Conservation (phyloP, 2,888 invertebrate species). For the Xestia ashworthii region DNA sequence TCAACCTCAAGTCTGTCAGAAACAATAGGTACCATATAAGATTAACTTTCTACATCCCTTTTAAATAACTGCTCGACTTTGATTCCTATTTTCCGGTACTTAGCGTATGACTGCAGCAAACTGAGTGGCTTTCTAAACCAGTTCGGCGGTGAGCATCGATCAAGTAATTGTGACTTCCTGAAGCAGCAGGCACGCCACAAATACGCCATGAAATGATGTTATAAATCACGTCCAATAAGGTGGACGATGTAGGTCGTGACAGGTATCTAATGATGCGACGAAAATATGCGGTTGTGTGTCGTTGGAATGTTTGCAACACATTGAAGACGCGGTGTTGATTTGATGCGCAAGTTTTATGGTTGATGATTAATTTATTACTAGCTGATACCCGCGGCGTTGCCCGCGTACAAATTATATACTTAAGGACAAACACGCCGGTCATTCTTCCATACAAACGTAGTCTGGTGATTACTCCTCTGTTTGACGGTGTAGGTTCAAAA, state of each 20-base stretch:
- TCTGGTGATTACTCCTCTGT: too few species aligned
- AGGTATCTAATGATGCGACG: conserved; percentile 22
- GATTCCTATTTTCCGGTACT: conserved; percentile 42
- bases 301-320: conserved; percentile 25
- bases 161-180: conserved; percentile 61
- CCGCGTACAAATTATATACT: too few species aligned
- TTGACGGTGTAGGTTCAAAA: too few species aligned
- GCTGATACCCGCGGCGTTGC: too few species aligned
- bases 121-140: conserved; percentile 62
- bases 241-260: conserved; percentile 45
- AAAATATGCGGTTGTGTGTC: conserved; percentile 35
- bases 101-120: conserved; percentile 35
- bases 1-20: neutral
- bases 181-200: conserved; percentile 48
- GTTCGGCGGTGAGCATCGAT: conserved; percentile 51
- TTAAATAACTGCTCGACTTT: conserved; percentile 6
- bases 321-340: conserved; percentile 5
- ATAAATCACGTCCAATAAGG: conserved; percentile 58
- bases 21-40: neutral
- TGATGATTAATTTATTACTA: neutral
- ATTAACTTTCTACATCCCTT: conserved; percentile 11
- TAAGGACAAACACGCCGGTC: too few species aligned
- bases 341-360: neutral
- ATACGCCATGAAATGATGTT: conserved; percentile 61
- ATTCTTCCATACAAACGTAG: too few species aligned